Conservation (phyloP, 2,113 vertebrate species). For the Macaca nemestrina region DNA sequence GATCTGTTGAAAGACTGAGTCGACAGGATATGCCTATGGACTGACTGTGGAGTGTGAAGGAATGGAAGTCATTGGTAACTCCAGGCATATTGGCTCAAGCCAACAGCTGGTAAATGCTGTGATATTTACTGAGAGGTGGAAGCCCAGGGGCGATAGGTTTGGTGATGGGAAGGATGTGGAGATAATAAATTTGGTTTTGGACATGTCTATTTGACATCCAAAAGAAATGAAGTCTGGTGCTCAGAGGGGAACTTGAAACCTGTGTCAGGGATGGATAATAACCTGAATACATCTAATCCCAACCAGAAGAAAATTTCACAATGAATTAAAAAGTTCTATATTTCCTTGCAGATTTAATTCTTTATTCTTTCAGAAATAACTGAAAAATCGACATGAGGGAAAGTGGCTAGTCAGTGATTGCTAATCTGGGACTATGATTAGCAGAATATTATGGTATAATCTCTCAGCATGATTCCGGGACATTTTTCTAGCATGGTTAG, state of each 20-base stretch:
- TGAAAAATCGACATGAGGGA: not conserved
- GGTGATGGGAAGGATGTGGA: not conserved
- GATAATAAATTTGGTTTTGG: not conserved
- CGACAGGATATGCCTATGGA: not conserved
- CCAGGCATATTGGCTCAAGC: not conserved
- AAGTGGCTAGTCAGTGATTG: not conserved
- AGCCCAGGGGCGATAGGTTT: not conserved
- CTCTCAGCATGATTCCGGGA: not conserved
- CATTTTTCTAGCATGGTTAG: not conserved
- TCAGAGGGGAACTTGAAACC: not conserved
- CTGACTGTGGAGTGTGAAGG: not conserved
- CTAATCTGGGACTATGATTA: not conserved
- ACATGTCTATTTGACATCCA: not conserved
- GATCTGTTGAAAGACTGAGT: not conserved
- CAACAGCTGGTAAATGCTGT: not conserved
- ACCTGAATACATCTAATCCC: not conserved
- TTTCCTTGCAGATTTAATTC: not conserved
- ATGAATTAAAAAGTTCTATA: not conserved
- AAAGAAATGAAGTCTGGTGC: not conserved
- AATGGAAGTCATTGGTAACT: not conserved
- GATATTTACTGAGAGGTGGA: not conserved
- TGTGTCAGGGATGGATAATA: not conserved
- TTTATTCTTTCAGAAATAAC: not conserved
- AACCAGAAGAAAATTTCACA: not conserved
- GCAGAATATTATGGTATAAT: not conserved